Evolutionary conservation across 23 tunicate genomes (phyloP), one percentile per base, ranked within the genome.

Genomic region (Diplosoma virens): DNA sequence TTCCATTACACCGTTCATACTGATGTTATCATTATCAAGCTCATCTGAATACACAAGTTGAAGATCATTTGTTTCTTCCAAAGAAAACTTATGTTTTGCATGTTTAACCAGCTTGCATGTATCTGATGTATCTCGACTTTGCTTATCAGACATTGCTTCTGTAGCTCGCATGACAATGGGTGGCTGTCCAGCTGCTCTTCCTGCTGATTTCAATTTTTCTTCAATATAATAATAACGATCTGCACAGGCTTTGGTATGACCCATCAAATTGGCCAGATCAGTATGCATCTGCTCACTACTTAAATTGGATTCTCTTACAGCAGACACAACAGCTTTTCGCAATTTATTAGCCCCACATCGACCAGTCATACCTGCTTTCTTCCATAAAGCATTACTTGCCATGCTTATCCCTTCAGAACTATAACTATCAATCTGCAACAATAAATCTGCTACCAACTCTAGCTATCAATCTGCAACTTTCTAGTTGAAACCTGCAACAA

Each of bases 291-390:
- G 35, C 7, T 61, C n/a, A 55, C 24, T 11, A 14, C 7, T 35
- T 61, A 29, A 29, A 4, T 9, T 27, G 14, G 69, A 61, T n/a
- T n/a, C n/a, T n/a, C n/a, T n/a, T n/a, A n/a, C n/a, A n/a, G 61
- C 61, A 5, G 35, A 61, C 34, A 61, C 69, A 5, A n/a, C 69
- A 26, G 69, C 69, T n/a, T 61, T 61, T 61, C 69, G 6, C 28
- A 61, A 29, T 29, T 29, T 27, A 35, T 61, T 61, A 14, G 69
- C 69, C 5, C 35, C 69, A 61, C 69, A 61, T 3, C 9, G 6
- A 26, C 35, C 35, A 5, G 28, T 27, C 21, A 61, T 26, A 5
- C 35, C 69, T 9, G 69, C 6, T 29, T 29, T 27, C 4, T 29
- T 9, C 69, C 69, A 61, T 5, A 61, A 4, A 7, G 35, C 17